A percentile compares a stretch with the other conserved stretches of the same genome.
Conservation (phyloP, 2,888 invertebrate genomes). For the Acanthosoma haemorrhoidale region DNA sequence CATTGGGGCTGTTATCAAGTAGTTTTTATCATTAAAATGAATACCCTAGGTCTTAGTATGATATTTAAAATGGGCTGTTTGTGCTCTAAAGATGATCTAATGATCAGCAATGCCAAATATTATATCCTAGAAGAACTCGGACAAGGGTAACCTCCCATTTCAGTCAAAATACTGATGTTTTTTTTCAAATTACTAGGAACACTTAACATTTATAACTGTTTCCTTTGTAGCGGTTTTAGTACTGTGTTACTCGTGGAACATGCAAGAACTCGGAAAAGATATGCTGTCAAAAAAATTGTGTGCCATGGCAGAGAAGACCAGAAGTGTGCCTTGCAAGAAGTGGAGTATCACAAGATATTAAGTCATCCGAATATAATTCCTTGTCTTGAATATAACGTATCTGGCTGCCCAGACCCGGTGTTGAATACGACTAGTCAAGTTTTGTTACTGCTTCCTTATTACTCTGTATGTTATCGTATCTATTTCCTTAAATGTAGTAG, state of each 20-base stretch:
- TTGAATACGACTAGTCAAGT: constrained; percentile 65
- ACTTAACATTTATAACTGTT: constrained; percentile 1
- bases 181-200: constrained; percentile 6
- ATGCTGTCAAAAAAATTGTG: constrained; percentile 73
- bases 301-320: constrained; percentile 76
- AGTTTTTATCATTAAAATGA: constrained; percentile 50
- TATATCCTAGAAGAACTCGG: constrained; percentile 64
- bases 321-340: constrained; percentile 63
- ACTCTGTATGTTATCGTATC: constrained; percentile 50
- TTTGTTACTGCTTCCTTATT: constrained; percentile 69
- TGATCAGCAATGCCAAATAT: constrained; percentile 65
- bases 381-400: constrained; percentile 61
- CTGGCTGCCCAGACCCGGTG: constrained; percentile 58
- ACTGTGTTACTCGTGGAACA: constrained; percentile 72
- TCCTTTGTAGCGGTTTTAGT: constrained; percentile 67
- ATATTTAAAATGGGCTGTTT: constrained; percentile 70
- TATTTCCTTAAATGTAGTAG: too few relatives aligned
- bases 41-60: constrained; percentile 62
- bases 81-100: constrained; percentile 65
- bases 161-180: background rate
- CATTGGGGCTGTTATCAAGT: background rate
- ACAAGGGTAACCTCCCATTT: constrained; percentile 57
- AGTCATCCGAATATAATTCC: constrained; percentile 69
- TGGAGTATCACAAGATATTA: constrained; percentile 64
- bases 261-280: constrained; percentile 56